Evolutionary conservation across 2,888 invertebrate species (phyloP), one percentile per base, ranked within the genome.

Genomic region (Bellardia bayeri): DNA sequence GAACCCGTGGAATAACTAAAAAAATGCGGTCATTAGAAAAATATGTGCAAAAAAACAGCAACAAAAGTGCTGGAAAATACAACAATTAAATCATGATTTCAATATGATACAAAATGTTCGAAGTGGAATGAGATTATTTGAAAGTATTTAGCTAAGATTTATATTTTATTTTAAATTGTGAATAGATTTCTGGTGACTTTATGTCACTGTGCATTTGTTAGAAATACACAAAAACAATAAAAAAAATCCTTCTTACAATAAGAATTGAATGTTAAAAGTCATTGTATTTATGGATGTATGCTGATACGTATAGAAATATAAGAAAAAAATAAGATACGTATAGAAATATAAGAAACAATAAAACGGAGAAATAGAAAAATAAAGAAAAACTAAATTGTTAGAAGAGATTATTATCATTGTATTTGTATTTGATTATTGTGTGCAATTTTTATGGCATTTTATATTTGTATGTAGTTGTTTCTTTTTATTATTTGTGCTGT

Each of bases 391-490:
- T 74, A 79, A 72, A 71, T 76, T 87, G 63, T 76, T 81, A 45
- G 33, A 51, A 61, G 40, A 64, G 64, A 76, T 76, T 78, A 76
- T 76, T 78, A 78, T 74, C 68, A 45, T 66, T 56, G 23, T 58
- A 13, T 74, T 69, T 74, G 54, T 79, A 56, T 75, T 79, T 71
- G 71, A 63, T 68, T 72, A 56, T 75, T 78, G 40, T 72, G 66
- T 78, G 63, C 56, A 86, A 78, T 82, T 71, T 64, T 64, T 72
- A 86, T 86, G 30, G 58, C 61, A 71, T 69, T 63, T 76, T 54
- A 8, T 69, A 54, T 63, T 63, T 63, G n/a, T 61, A 76, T 63
- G n/a, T 61, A 76, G 42, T 71, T 64, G 61, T 74, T 16, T 54
- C 40, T 16, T 61, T 51, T 66, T 13, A n/a, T 45, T 51, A 33